Evolutionary conservation across 2,113 vertebrate species (phyloP), one percentile per base, ranked within the genome.

Genomic region (Euleptes europaea): DNA sequence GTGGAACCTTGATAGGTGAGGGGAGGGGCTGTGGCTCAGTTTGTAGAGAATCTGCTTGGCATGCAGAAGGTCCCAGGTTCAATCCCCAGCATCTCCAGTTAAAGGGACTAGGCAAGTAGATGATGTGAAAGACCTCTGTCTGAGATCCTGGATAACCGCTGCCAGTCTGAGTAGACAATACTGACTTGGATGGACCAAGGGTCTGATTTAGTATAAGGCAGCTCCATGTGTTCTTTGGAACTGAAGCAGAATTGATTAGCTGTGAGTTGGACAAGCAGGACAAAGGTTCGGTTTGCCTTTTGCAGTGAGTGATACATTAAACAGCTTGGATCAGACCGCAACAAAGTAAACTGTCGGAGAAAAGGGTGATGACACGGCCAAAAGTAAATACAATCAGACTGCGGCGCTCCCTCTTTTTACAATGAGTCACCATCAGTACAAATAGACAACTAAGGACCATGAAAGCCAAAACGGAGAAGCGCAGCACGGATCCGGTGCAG

Each of bases 281-380:
- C 89, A 93, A 94, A 94, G 91, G 88, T 95, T 86, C 10, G 72
- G 69, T 94, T 95, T 95, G 85, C 89, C 89, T 77, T 65, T 84
- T 76, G 60, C n/a, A 78, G 74, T 78, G 70, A 94, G 89, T 84
- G 90, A 89, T 66, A 87, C 49, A 89, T 92, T 92, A 91, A 90
- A 78, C 73, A 57, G 86, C 92, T 88, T 75, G 78, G 88, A 89
- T 80, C 74, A 88, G 90, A 91, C 86, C 51, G 67, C 66, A 66
- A 28, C n/a, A 90, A 90, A 92, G 88, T 85, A 91, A 92, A 86
- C 69, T 90, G 88, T 86, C 89, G 92, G 82, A 70, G 42, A 84
- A 88, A 92, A 93, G 78, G 83, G 51, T 88, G 86, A 92, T 90
- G 72, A 76, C 38, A 13, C 51, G 79, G 88, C 84, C 92, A 90